phyloP scores from a whole-genome alignment of 1,140 invertebrate genomes.

The Drosophila carrolli region DNA sequence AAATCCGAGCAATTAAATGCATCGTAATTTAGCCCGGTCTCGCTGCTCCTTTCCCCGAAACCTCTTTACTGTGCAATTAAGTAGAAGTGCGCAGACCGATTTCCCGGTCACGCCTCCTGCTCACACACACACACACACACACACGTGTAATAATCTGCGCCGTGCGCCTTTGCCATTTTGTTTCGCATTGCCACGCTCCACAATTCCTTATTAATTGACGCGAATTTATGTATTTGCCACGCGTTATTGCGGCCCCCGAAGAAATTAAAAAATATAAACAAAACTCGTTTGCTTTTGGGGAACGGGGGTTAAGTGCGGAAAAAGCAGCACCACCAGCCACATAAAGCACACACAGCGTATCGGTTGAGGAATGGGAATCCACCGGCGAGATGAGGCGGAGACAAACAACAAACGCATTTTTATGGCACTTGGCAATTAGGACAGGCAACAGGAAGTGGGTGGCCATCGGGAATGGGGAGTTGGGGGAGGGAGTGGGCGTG shows the following conservation, averaged over 20 bases:
- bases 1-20: conserved; percentile 83
- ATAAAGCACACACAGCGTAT: conserved; percentile 59
- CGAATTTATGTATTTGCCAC: conserved; percentile 80
- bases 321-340: conserved; percentile 27
- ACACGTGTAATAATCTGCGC: conserved; percentile 63
- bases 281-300: conserved; percentile 48
- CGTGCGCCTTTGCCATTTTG: conserved; percentile 55
- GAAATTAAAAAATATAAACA: conserved; percentile 82
- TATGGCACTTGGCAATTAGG: conserved; percentile 79
- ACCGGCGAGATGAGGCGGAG: conserved; percentile 27
- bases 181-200: conserved; percentile 67
- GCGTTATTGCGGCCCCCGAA: conserved; percentile 73
- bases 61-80: conserved; percentile 80
- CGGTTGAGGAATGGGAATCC: neutral
- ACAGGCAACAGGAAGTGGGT: conserved; percentile 18
- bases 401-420: conserved; percentile 65
- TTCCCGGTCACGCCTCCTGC: conserved; percentile 16
- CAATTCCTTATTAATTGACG: conserved; percentile 83
- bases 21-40: conserved; percentile 76
- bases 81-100: conserved; percentile 67
- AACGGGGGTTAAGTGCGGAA: neutral
- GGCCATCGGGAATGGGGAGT: neutral
- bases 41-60: conserved; percentile 6
- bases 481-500: conserved; percentile 4
- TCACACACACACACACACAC: conserved; percentile 12